These are phyloP conservation scores for Ondatra zibethicus DNA, from an alignment of 2,113 vertebrate genomes.

Conservation along the genomic window DNA sequence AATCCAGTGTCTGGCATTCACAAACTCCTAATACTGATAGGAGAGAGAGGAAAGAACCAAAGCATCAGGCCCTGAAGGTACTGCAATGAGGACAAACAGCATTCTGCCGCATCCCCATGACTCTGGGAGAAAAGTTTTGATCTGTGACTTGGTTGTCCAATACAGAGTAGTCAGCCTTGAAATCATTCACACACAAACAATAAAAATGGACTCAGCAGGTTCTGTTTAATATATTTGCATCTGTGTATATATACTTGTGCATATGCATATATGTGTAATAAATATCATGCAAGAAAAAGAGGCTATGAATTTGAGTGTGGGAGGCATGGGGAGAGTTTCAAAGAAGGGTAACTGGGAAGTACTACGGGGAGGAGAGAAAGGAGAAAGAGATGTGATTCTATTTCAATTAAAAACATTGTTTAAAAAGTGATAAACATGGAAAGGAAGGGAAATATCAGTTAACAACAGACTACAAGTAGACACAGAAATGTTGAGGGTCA, in stretches of 20 bases:
- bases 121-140: background rate
- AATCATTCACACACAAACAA: background rate
- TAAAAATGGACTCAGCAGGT: background rate
- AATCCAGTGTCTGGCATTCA: background rate
- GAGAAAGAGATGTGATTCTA: background rate
- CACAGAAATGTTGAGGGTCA: background rate
- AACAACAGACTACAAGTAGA: background rate
- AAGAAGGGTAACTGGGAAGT: background rate
- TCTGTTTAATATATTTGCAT: background rate
- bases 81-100: background rate
- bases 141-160: background rate
- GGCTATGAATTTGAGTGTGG: background rate
- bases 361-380: background rate
- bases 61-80: background rate
- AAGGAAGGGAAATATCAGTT: background rate
- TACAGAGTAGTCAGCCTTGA: background rate
- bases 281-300: background rate
- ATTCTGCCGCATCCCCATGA: no score
- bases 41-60: background rate
- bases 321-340: background rate
- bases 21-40: background rate
- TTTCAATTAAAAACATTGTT: background rate
- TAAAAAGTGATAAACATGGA: background rate
- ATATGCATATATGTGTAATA: background rate
- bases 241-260: background rate